Base-by-base conservation (phyloP, 2,888 invertebrate genomes). In the Myathropa florea region DNA sequence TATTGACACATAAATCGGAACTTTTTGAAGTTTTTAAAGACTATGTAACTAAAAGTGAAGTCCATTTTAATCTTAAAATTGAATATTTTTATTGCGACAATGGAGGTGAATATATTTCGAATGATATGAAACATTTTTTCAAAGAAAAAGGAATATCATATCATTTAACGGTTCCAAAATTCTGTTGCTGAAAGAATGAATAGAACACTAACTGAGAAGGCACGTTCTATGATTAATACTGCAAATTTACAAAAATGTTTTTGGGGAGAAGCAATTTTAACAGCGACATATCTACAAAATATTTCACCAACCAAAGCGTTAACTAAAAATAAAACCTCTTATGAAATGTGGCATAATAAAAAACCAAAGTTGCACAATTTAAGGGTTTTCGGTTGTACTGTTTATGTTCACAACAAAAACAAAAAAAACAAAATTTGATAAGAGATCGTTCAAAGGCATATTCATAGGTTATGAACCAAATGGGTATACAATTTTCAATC, bases 191-290 rank as follows among this genome's bases (percentile, higher is more conserved):
- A 30, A 30, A 3, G 30, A 33, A 33, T 33, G 33, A 9, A 7
- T 3, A 33, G 33, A 33, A 33, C 36, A 1, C 2, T 14, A 14
- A 36, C 36, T 12, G 14, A 12, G 14, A 36, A 39, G n/a, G 33
- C 4, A 9, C 33, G 33, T 6, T 33, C 33, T 7, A 33, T 33
- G 33, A 7, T 33, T 7, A 7, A 33, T 33, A 9, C 9, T 33
- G 33, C 33, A 7, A 33, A 9, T 4, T 33, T 33, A 6, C 33
- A 3, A 4, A 33, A 7, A 10, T 4, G 1, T 9, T 33, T 33
- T 7, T 88, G 83, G 81, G 75, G 79, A 7, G 87, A 88, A 39
- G 81, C 83, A 10, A 64, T 77, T 26, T 30, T 71, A 33, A 60
- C 76, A 7, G 67, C 79, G 39, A 79, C 26, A 2, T 79, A 71